Evolutionary conservation across 2,888 invertebrate species (phyloP).

Genomic region (Corythucha ciliata): DNA sequence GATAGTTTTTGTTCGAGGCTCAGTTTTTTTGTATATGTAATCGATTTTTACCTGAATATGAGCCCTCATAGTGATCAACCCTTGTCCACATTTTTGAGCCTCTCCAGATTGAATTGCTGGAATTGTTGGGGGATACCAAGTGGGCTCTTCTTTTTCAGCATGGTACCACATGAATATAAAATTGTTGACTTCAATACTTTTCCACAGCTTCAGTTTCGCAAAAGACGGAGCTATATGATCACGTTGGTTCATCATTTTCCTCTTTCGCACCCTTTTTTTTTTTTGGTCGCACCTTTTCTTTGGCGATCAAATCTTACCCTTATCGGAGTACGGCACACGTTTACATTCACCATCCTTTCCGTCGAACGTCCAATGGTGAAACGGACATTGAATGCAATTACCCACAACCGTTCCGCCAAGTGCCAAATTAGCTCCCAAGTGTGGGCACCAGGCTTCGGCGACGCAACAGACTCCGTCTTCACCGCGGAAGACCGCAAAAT

Average conservation of each 20-base stretch:
- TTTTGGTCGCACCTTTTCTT: too few relatives aligned
- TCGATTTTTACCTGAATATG: slow-evolving; percentile 76
- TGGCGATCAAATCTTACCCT: slow-evolving; percentile 43
- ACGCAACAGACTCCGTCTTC: slow-evolving; percentile 54
- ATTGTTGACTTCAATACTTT: slow-evolving; percentile 57
- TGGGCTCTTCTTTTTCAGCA: slow-evolving; percentile 57
- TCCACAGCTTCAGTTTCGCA: slow-evolving; percentile 61
- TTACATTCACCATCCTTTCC: slow-evolving; percentile 63
- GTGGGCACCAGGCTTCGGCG: slow-evolving; percentile 81
- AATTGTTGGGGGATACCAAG: slow-evolving; percentile 55
- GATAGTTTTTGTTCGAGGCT: too few relatives aligned
- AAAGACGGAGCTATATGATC: slow-evolving; percentile 63
- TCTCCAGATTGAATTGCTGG: slow-evolving; percentile 47
- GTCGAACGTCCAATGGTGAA: slow-evolving; percentile 77
- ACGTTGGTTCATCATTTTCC: too few relatives aligned
- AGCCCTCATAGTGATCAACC: slow-evolving; percentile 64
- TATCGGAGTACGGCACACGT: slow-evolving; percentile 60
- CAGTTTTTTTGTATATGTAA: too few relatives aligned
- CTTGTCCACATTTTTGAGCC: slow-evolving; percentile 64
- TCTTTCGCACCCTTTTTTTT: too few relatives aligned
- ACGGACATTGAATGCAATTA: slow-evolving; percentile 77
- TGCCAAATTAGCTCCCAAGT: slow-evolving; percentile 78
- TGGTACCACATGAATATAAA: slow-evolving; percentile 77
- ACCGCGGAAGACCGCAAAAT: slow-evolving; percentile 61
- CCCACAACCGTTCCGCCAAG: slow-evolving; percentile 65